phyloP scores from a whole-genome alignment of 1,140 invertebrate species.

The Dendroctonus valens region DNA sequence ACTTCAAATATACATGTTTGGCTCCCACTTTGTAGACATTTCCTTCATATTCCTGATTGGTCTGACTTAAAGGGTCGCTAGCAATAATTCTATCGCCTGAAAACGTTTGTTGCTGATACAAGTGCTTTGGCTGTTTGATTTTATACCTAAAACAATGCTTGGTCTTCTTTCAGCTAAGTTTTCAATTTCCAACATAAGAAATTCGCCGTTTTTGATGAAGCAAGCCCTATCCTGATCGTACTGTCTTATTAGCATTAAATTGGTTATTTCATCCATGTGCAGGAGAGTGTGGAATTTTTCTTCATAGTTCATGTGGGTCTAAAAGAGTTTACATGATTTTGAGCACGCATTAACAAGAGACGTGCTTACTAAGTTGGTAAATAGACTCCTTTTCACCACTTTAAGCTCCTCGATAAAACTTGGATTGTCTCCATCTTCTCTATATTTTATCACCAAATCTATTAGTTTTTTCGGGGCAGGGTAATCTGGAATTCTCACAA shows the following conservation, averaged over 20 bases:
- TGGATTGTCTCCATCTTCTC: not conserved
- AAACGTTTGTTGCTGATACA: not conserved
- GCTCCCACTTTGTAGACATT: slow-evolving; percentile 44
- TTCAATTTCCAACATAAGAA: slow-evolving; percentile 70
- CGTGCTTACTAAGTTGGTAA: slow-evolving; percentile 48
- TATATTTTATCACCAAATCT: slow-evolving; percentile 46
- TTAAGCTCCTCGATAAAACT: slow-evolving; percentile 42
- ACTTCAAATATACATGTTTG: slow-evolving; percentile 47
- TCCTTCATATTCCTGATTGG: slow-evolving; percentile 47
- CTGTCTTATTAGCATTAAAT: slow-evolving; percentile 62
- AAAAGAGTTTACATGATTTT: not conserved
- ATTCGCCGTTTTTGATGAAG: slow-evolving; percentile 65
- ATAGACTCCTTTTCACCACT: slow-evolving; percentile 55
- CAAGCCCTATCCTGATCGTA: slow-evolving; percentile 68
- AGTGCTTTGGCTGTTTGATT: not conserved
- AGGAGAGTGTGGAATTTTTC: slow-evolving; percentile 69
- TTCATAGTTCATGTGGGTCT: slow-evolving; percentile 56
- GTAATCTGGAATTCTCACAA: slow-evolving; percentile 54
- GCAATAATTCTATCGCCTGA: slow-evolving; percentile 68
- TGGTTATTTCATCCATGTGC: slow-evolving; percentile 75
- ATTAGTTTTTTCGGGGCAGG: slow-evolving; percentile 60
- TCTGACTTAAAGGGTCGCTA: slow-evolving; percentile 51
- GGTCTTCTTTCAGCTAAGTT: slow-evolving; percentile 82
- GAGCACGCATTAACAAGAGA: slow-evolving; percentile 1
- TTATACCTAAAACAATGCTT: slow-evolving; percentile 66